Evolutionary conservation across 2,888 invertebrate genomes (phyloP), one percentile per base, ranked within the genome.

Genomic region (Drosophila suboccidentalis): DNA sequence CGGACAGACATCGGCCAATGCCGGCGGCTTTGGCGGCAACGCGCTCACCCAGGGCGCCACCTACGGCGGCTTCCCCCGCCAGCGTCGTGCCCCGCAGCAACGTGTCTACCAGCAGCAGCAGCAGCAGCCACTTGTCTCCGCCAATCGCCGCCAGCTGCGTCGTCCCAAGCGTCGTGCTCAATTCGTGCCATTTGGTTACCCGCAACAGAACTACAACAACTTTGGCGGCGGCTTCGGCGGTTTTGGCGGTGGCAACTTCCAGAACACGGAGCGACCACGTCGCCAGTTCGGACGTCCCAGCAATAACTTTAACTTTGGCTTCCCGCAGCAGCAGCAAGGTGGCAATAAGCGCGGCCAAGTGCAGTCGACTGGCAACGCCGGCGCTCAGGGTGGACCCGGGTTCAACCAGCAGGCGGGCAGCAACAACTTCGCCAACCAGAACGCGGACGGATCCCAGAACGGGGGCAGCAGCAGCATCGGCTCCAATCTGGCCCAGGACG

Each of bases 381-480:
- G 89, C 11, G 90, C 91, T 1, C 82, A 80, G 2, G 75, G 84
- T n/a, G 80, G 82, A 4, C 72, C 77, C 6, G 71, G 72, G 0
- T 91, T 88, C 60, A 64, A 90, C 32, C 92, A 92, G 57, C 91
- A 92, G 76, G 91, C 91, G 1, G 90, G 85, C 32, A 89, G 90
- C 39, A 92, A 92, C 32, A 91, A 91, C 1, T 88, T 90, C 10
- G 83, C 89, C 1, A 82, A 77, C 3, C 70, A 71, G 41, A 74
- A 77, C 10, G 59, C 60, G 4, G 78, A 71, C 11, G 77, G 78
- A 0, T 60, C 70, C 0, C 62, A 62, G 47, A 36, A 89, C 13
- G 90, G 85, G n/a, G 90, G 90, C 13, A 91, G 90, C 19, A 91
- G 92, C n/a, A 91, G 92, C 71, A 91, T 91, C 41, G 75, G 91